These are phyloP conservation scores for Actenoides hombroni DNA, from an alignment of 2,113 vertebrate species.

Conservation along the genomic window DNA sequence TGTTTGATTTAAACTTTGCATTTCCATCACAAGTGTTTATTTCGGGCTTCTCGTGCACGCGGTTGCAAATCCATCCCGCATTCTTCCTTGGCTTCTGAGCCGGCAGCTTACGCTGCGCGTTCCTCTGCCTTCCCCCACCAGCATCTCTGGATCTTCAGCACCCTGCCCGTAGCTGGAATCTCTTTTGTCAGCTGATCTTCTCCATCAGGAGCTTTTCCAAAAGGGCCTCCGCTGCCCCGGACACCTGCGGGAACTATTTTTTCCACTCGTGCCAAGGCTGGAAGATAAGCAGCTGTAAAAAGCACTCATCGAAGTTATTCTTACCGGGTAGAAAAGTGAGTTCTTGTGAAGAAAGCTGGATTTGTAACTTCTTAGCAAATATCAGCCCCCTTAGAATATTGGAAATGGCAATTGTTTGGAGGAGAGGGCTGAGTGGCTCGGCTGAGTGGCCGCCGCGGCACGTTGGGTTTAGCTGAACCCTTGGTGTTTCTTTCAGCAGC, in stretches of 20 bases:
- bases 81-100: rapidly evolving
- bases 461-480: background rate
- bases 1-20: background rate
- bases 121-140: background rate
- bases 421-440: no score
- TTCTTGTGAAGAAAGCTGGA: background rate
- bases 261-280: background rate
- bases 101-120: rapidly evolving
- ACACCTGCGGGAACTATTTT: rapidly evolving
- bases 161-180: rapidly evolving
- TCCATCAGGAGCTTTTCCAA: background rate
- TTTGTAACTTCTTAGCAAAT: background rate
- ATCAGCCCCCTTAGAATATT: rapidly evolving
- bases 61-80: rapidly evolving
- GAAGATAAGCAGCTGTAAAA: background rate
- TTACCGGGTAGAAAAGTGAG: rapidly evolving
- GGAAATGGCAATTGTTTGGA: background rate
- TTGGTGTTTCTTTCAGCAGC: background rate
- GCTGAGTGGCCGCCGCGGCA: rapidly evolving
- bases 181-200: background rate
- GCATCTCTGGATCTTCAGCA: background rate
- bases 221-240: rapidly evolving
- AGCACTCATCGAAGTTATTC: background rate
- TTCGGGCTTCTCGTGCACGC: rapidly evolving
- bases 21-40: background rate